Percentiles rank a stretch among this genome's conserved stretches.
These are phyloP conservation scores for Leptopilina clavipes DNA, from an alignment of 1,140 invertebrate species.

Conservation along the genomic window DNA sequence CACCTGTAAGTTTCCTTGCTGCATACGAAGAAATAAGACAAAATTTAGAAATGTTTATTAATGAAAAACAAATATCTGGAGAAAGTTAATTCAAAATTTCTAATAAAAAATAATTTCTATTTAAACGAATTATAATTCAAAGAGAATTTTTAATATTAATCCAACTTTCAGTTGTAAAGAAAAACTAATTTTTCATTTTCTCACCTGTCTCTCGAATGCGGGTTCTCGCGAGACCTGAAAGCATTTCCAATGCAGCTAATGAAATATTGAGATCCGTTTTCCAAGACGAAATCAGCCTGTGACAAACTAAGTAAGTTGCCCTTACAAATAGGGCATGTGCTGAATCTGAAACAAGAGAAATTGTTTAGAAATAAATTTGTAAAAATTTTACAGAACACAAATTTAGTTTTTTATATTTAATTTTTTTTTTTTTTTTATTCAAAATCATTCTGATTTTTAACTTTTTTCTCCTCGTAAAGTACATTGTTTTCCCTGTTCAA, in stretches of 20 bases:
- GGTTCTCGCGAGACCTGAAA: constrained; percentile 91
- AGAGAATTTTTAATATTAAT: background rate
- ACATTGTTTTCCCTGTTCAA: no score
- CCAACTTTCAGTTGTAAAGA: background rate
- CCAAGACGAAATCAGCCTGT: constrained; percentile 95
- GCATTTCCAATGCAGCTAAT: constrained; percentile 92
- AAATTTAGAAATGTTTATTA: background rate
- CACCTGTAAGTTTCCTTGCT: constrained; percentile 73
- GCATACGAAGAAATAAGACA: constrained; percentile 56
- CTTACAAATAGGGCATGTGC: constrained; percentile 91
- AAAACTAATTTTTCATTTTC: constrained; percentile 33
- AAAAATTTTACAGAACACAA: constrained; percentile 11
- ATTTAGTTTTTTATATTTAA: no score
- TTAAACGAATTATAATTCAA: background rate
- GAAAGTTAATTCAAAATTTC: no score
- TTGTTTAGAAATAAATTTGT: constrained; percentile 10
- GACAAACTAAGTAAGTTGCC: constrained; percentile 94
- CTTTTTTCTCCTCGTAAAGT: no score
- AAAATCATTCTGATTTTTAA: background rate
- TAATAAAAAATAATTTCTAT: no score
- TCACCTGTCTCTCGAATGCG: constrained; percentile 89
- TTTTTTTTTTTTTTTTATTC: no score
- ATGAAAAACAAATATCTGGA: no score
- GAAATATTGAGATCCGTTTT: constrained; percentile 96
- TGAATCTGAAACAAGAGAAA: constrained; percentile 79